These are phyloP conservation scores for Plecturocebus donacophilus DNA, from an alignment of 2,113 vertebrate species.

Conservation along the genomic window DNA sequence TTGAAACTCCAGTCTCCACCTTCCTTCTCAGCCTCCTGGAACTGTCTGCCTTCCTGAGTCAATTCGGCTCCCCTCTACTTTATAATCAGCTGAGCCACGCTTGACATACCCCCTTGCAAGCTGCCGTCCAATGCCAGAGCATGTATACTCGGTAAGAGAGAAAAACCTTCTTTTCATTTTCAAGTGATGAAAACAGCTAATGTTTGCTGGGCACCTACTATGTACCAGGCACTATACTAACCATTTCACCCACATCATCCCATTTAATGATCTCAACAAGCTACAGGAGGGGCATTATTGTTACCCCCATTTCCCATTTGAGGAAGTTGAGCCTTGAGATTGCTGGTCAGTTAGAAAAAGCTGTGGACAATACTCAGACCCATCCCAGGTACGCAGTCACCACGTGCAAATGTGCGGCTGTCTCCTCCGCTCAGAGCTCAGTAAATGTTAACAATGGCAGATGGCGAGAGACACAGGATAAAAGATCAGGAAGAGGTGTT, in stretches of 20 bases:
- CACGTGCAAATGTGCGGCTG: rapidly evolving
- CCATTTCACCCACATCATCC: too few relatives aligned
- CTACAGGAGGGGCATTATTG: rapidly evolving
- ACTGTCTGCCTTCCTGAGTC: rapidly evolving
- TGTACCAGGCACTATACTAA: rapidly evolving
- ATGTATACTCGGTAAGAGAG: rapidly evolving
- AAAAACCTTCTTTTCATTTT: too few relatives aligned
- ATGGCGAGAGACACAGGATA: background rate
- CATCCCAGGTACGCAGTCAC: background rate
- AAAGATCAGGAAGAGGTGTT: rapidly evolving
- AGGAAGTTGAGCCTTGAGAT: background rate
- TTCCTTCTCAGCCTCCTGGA: rapidly evolving
- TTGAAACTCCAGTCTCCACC: background rate
- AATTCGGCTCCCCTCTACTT: rapidly evolving
- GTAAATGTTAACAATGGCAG: rapidly evolving
- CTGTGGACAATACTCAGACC: background rate
- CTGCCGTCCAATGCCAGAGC: background rate
- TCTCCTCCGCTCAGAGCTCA: rapidly evolving
- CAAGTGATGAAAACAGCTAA: too few relatives aligned
- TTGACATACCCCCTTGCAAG: rapidly evolving
- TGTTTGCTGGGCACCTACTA: rapidly evolving
- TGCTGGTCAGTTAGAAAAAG: background rate
- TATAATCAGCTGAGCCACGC: rapidly evolving
- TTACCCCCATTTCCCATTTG: rapidly evolving
- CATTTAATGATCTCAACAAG: background rate